Evolutionary conservation across 2,113 vertebrate species (phyloP).

Genomic region (Balaenoptera acutorostrata): DNA sequence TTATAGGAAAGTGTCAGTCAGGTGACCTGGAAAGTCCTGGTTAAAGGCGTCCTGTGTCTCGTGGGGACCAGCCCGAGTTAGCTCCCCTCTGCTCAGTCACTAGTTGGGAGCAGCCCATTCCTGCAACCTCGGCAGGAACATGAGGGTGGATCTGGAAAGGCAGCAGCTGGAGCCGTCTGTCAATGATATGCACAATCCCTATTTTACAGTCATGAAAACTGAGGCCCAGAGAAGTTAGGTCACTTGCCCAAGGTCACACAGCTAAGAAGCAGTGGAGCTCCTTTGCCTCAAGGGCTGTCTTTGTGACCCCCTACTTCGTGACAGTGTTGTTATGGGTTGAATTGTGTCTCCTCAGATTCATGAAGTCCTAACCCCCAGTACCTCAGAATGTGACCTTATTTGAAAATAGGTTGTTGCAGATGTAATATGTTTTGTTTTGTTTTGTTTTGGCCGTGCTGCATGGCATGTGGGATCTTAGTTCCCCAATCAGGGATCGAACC

Average conservation of each 20-base stretch:
- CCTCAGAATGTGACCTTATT: background rate
- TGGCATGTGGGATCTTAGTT: no score
- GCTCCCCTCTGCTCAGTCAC: background rate
- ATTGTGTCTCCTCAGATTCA: background rate
- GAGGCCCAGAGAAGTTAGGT: background rate
- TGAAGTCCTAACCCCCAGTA: background rate
- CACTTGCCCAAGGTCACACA: background rate
- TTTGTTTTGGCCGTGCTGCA: no score
- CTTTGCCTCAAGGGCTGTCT: background rate
- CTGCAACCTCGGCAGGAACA: background rate
- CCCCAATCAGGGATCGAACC: no score
- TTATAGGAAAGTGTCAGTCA: background rate
- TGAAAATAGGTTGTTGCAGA: background rate
- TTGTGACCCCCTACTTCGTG: background rate
- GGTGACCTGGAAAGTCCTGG: no score
- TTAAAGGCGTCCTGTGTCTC: background rate
- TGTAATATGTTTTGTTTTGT: background rate
- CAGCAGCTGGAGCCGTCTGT: background rate
- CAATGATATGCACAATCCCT: background rate
- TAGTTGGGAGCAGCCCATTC: background rate
- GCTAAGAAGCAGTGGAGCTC: background rate
- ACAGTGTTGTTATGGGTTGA: background rate
- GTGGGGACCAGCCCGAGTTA: accelerated
- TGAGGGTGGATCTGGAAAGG: background rate
- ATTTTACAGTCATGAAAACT: background rate